These are phyloP conservation scores for Ophion ventricosus DNA, from an alignment of 2,888 invertebrate species.

Conservation along the genomic window DNA sequence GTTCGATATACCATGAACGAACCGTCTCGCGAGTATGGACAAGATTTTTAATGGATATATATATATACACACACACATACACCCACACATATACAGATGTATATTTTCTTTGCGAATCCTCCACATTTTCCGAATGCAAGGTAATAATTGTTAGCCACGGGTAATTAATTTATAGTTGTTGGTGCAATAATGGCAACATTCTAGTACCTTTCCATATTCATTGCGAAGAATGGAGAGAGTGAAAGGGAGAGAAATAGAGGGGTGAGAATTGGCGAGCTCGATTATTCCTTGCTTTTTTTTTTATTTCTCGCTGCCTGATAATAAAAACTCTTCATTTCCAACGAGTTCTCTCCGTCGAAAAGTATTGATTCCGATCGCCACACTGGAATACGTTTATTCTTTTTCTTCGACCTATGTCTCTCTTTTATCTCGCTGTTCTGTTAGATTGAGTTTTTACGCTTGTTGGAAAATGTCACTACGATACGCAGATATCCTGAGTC, in stretches of 20 bases:
- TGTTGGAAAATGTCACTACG: no score
- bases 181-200: constrained; percentile 70
- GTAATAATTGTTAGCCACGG: constrained; percentile 70
- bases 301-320: constrained; percentile 25
- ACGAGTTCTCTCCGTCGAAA: constrained; percentile 8
- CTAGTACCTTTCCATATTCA: constrained; percentile 68
- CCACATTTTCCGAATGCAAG: constrained; percentile 40
- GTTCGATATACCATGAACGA: constrained; percentile 38
- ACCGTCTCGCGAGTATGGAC: constrained; percentile 40
- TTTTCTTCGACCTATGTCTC: no score
- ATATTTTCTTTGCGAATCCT: constrained; percentile 42
- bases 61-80: constrained; percentile 7
- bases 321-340: constrained; percentile 51
- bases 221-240: constrained; percentile 13
- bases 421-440: no score
- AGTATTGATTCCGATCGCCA: neutral
- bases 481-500: no score
- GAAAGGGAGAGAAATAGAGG: constrained; percentile 5
- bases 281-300: constrained; percentile 40
- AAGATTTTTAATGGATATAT: constrained; percentile 67
- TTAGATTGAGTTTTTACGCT: no score
- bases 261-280: constrained; percentile 36
- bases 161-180: constrained; percentile 76
- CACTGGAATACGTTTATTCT: no score
- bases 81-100: neutral